Evolutionary conservation across 2,797 vertebrate species (phyloP).

Genomic region (Sciurus carolinensis): DNA sequence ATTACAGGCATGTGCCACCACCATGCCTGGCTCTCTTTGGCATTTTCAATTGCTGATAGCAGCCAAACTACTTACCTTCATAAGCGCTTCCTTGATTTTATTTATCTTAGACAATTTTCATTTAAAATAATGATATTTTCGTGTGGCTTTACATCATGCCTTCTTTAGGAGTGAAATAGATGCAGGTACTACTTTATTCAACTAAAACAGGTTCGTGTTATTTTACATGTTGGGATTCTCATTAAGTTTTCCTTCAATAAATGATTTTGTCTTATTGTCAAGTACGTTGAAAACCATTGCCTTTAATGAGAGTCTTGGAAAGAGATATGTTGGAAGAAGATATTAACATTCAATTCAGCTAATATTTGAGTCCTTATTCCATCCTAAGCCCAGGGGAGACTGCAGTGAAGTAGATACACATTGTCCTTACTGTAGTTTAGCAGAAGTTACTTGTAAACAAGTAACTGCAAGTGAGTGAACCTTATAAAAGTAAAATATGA

Average conservation of each 20-base stretch:
- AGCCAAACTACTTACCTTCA: neutral
- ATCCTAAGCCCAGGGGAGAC: neutral
- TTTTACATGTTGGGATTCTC: conserved; percentile 37
- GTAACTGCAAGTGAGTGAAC: neutral
- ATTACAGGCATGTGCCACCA: too few relatives aligned
- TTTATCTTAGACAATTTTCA: conserved; percentile 40
- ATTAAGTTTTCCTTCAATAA: conserved; percentile 38
- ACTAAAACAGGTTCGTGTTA: neutral
- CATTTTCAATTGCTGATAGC: conserved; percentile 23
- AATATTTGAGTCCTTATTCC: neutral
- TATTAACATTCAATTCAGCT: conserved; percentile 3
- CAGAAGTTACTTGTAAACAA: neutral
- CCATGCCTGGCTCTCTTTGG: neutral
- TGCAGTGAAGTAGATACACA: neutral
- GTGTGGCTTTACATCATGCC: neutral
- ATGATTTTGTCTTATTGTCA: conserved; percentile 38
- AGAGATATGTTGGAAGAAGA: conserved; percentile 9
- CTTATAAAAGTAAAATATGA: neutral
- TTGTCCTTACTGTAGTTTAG: neutral
- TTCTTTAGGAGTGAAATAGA: neutral
- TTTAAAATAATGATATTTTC: conserved; percentile 4
- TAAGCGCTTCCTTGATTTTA: conserved; percentile 38
- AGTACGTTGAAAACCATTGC: conserved; percentile 38
- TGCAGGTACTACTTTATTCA: neutral
- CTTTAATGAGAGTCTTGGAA: conserved; percentile 50